Conservation (phyloP, 2,113 vertebrate species). For the Dromaius novaehollandiae region DNA sequence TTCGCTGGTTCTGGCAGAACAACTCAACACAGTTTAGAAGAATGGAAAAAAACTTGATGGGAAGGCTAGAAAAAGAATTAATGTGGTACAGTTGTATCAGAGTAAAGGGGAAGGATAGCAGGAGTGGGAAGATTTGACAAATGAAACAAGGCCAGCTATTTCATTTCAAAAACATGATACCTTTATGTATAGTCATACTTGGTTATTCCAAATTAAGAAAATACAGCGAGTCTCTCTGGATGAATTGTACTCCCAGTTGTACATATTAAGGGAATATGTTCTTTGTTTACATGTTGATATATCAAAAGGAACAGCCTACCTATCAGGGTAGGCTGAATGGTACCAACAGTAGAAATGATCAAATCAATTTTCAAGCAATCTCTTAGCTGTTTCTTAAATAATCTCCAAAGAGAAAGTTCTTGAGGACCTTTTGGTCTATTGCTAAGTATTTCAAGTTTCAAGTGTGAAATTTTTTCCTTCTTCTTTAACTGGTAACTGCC, state of each 20-base stretch:
- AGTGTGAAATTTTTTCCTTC: not conserved
- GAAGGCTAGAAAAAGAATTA: not conserved
- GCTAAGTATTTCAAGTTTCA: not conserved
- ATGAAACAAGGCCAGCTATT: not conserved
- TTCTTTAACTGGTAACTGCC: not conserved
- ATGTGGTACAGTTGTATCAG: not conserved
- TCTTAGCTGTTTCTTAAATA: not conserved
- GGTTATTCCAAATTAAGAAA: not conserved
- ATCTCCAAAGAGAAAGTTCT: not conserved
- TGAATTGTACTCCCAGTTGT: not conserved
- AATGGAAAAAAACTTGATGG: not conserved
- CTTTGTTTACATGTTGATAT: not conserved
- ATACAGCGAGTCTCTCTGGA: not conserved
- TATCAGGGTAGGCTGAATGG: not conserved
- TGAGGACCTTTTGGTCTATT: not conserved
- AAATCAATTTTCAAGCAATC: not conserved
- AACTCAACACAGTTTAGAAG: not conserved
- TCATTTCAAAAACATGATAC: not conserved
- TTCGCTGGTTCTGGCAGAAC: not conserved
- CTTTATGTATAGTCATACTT: not conserved
- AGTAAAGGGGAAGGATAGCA: not conserved
- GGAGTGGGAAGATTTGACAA: not conserved
- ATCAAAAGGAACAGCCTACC: not conserved
- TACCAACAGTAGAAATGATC: not conserved
- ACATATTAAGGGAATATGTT: not conserved